Base-by-base conservation (phyloP, 2,797 vertebrate species). In the Acanthurus leucopareius region DNA sequence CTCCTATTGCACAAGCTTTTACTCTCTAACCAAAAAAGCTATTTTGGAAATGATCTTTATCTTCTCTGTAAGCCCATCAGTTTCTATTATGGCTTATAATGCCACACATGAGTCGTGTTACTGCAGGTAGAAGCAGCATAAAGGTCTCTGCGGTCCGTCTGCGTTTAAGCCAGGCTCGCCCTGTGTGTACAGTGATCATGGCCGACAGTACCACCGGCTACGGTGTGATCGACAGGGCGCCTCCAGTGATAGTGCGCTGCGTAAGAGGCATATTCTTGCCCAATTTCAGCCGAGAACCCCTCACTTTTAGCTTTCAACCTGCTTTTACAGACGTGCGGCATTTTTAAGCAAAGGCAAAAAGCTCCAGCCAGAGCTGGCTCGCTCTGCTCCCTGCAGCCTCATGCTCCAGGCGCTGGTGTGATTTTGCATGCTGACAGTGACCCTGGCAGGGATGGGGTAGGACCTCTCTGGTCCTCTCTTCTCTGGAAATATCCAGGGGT, bases 401-500 rank as follows among this genome's bases (percentile, higher is more conserved):
- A 15, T 22, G 80, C 88, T 83, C 35, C n/a, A 32, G 92, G 94
- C 85, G 5, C 80, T 87, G 90, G 93, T 93, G 91, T 93, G 92
- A 94, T 94, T 93, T 92, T 86, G 85, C 86, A 85, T 79, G 81
- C 90, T 93, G 94, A 94, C 92, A 93, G 83, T 92, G 93, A 93
- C 91, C 91, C 92, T 86, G 73, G 74, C 74, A 89, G 89, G 89
- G 85, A 87, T 78, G 83, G 80, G 75, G 65, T 86, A 62, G 84
- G 85, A 89, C 86, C 80, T 67, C 77, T 77, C 67, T 61, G 57
- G 77, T 86, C 53, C 65, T 79, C 63, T 76, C 76, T 71, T 86
- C 75, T 86, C 75, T 85, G 77, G 65, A 88, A 84, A 90, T 86
- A 77, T 85, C 90, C 82, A 65, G 47, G 6, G 88, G 84, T 80